Percentiles rank a stretch among this genome's conserved stretches.
These are phyloP conservation scores for Agrochola circellaris DNA, from an alignment of 2,888 invertebrate genomes.

Conservation along the genomic window DNA sequence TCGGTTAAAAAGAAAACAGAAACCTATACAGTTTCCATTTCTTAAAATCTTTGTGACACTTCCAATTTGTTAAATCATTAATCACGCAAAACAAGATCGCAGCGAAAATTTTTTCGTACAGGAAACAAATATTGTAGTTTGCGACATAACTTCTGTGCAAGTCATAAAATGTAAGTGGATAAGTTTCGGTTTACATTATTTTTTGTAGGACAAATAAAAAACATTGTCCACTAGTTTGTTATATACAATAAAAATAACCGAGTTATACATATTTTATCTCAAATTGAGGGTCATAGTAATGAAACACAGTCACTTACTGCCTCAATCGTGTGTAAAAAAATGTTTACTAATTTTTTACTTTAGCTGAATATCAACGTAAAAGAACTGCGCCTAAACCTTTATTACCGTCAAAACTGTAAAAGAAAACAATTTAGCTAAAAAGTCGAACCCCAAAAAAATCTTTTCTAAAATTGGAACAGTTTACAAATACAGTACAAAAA, in stretches of 20 bases:
- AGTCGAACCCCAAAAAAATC: neutral
- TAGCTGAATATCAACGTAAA: neutral
- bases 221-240: conserved; percentile 15
- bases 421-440: neutral
- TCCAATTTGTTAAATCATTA: conserved; percentile 63
- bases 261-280: conserved; percentile 16
- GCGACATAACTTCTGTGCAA: conserved; percentile 37
- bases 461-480: conserved; percentile 16
- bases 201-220: conserved; percentile 24
- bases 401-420: neutral
- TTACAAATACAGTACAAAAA: conserved; percentile 21
- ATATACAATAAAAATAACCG: conserved; percentile 20
- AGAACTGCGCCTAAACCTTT: neutral
- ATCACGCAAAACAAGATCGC: conserved; percentile 54
- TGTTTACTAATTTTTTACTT: neutral
- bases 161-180: conserved; percentile 32
- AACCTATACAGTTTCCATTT: neutral
- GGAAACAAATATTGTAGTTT: conserved; percentile 64
- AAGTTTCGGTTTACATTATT: conserved; percentile 29
- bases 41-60: conserved; percentile 38
- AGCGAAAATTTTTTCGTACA: conserved; percentile 66
- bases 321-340: no score
- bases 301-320: neutral
- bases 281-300: neutral
- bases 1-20: neutral